Evolutionary conservation across 2,888 invertebrate species (phyloP).

Genomic region (Drosophila anomelani): DNA sequence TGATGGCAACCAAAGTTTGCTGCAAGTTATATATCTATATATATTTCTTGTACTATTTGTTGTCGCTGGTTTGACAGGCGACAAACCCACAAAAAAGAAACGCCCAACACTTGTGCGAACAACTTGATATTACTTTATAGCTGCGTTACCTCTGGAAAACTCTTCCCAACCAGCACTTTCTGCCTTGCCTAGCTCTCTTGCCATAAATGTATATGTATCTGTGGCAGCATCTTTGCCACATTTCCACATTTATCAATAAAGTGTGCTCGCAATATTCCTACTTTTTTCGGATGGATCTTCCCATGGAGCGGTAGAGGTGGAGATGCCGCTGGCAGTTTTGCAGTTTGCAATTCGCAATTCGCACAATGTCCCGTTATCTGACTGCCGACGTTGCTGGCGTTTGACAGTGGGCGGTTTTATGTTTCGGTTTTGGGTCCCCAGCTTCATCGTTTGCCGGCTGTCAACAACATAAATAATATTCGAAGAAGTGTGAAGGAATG

Average conservation of each 20-base stretch:
- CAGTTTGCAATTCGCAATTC: conserved; percentile 58
- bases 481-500: conserved; percentile 45
- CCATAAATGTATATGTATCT: conserved; percentile 49
- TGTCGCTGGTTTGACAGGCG: conserved; percentile 23
- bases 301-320: conserved; percentile 11
- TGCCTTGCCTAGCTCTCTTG: conserved; percentile 1
- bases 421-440: conserved; percentile 62
- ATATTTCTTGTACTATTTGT: conserved; percentile 25
- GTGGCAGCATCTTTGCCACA: conserved; percentile 48
- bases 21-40: not conserved
- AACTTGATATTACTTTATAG: conserved; percentile 40
- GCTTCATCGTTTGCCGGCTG: conserved; percentile 55
- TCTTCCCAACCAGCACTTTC: conserved; percentile 14
- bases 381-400: conserved; percentile 40
- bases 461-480: conserved; percentile 70
- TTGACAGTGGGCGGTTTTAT: conserved; percentile 67
- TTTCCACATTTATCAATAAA: conserved; percentile 48
- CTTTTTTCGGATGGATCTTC: conserved; percentile 10
- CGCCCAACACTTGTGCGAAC: conserved; percentile 45
- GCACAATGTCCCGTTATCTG: conserved; percentile 73
- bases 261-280: conserved; percentile 30
- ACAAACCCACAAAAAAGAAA: conserved; percentile 33
- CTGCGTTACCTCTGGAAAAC: not conserved
- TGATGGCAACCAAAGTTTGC: conserved; percentile 42
- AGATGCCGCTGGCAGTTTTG: conserved; percentile 41